Percentiles rank a stretch among this genome's conserved stretches.
phyloP scores from a whole-genome alignment of 53 echinoderm and acorn worm genomes.

The Patiria pectinifera region DNA sequence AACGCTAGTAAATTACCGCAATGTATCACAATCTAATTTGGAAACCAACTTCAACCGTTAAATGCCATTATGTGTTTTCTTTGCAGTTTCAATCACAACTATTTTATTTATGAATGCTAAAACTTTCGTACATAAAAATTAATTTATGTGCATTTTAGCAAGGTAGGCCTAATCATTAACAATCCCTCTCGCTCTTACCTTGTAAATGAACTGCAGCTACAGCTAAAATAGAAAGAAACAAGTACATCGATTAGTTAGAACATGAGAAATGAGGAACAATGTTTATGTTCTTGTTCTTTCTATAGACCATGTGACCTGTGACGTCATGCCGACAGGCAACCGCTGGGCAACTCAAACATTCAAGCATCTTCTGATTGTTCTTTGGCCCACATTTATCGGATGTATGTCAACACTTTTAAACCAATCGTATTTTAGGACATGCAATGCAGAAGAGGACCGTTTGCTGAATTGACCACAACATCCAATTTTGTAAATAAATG shows the following conservation, averaged over 20 bases:
- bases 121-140: neutral
- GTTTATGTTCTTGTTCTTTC: too few species aligned
- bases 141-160: neutral
- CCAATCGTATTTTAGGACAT: too few species aligned
- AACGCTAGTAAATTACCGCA: neutral
- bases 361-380: too few species aligned
- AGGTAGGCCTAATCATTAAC: neutral
- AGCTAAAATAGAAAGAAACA: conserved; percentile 58
- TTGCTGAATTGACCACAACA: too few species aligned
- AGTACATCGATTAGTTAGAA: neutral
- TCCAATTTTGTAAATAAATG: too few species aligned
- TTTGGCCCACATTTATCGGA: too few species aligned
- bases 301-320: too few species aligned
- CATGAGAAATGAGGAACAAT: too few species aligned
- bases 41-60: neutral
- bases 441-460: too few species aligned
- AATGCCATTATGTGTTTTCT: neutral
- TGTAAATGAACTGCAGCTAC: conserved; percentile 80
- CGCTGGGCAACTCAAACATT: too few species aligned
- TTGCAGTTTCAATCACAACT: neutral
- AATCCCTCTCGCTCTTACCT: conserved; percentile 51
- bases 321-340: too few species aligned
- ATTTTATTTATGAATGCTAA: neutral
- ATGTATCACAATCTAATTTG: neutral
- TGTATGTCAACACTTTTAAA: too few species aligned